Percentiles rank a stretch among this genome's conserved stretches.
These are phyloP conservation scores for Pelusios castaneus DNA, from an alignment of 2,113 vertebrate genomes.

Conservation along the genomic window DNA sequence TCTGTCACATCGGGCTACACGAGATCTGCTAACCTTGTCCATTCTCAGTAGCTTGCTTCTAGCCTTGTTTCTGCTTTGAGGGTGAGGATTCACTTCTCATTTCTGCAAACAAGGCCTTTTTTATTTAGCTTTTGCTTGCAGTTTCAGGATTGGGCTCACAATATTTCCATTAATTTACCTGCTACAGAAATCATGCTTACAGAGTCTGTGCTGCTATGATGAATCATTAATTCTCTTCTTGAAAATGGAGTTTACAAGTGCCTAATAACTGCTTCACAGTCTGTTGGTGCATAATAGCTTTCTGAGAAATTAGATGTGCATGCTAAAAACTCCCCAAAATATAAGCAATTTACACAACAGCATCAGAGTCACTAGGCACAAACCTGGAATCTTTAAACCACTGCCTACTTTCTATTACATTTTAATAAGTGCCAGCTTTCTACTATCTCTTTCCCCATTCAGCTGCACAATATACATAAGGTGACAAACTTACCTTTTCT, in stretches of 20 bases:
- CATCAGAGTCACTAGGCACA: not conserved
- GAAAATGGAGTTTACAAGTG: not conserved
- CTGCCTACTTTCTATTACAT: not conserved
- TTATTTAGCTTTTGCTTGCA: not conserved
- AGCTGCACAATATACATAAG: not conserved
- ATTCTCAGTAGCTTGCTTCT: not conserved
- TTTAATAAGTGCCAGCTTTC: not conserved
- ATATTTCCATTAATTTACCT: not conserved
- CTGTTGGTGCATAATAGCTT: not conserved
- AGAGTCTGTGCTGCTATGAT: not conserved
- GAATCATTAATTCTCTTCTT: not conserved
- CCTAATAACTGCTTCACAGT: slow-evolving; percentile 1
- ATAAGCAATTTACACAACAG: not conserved
- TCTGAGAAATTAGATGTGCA: not conserved
- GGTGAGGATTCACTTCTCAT: not conserved
- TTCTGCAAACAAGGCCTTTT: not conserved
- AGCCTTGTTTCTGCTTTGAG: not conserved
- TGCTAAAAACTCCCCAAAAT: not conserved
- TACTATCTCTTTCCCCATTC: not conserved
- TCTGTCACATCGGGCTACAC: not conserved
- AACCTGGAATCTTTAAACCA: not conserved
- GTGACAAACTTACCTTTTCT: not conserved
- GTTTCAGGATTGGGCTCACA: not conserved
- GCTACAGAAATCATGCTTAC: not conserved
- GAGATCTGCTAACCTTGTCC: not conserved